Percentiles rank a stretch among this genome's conserved stretches.
Evolutionary conservation across 2,113 vertebrate species (phyloP).

Genomic region (Paraplagusia blochii): DNA sequence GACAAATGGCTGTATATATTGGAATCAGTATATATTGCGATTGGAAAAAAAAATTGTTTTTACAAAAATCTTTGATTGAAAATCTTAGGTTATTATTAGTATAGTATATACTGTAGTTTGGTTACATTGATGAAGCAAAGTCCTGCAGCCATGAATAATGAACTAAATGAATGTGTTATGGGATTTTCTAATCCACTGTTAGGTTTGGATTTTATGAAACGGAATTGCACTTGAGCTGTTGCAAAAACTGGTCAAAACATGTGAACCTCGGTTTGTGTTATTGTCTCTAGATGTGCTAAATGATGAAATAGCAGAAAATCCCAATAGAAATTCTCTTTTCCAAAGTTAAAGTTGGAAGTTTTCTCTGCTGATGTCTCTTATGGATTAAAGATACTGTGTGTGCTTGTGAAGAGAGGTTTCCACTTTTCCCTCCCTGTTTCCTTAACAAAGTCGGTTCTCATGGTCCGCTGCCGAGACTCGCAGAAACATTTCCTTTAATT

Average conservation of each 20-base stretch:
- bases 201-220: conserved; percentile 34
- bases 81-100: too few species aligned
- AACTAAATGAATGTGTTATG: too few species aligned
- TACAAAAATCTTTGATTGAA: too few species aligned
- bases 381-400: conserved; percentile 22
- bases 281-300: conserved; percentile 9
- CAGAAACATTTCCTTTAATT: conserved; percentile 9
- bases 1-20: too few species aligned
- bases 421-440: not conserved
- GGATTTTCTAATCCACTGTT: conserved; percentile 7
- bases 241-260: conserved; percentile 11
- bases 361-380: conserved; percentile 7
- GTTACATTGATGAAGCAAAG: too few species aligned
- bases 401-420: not conserved
- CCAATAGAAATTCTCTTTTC: conserved; percentile 4
- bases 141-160: too few species aligned
- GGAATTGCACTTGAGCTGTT: conserved; percentile 12
- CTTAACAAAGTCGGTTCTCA: conserved; percentile 14
- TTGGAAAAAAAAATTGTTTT: too few species aligned
- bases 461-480: conserved; percentile 1
- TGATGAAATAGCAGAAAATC: conserved; percentile 46
- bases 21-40: too few species aligned
- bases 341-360: conserved; percentile 34
- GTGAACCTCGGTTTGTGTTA: conserved; percentile 5
- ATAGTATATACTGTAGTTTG: too few species aligned